Evolutionary conservation across 35 echinoderm and acorn worm genomes (phyloP).

Genomic region (Anneissia japonica): DNA sequence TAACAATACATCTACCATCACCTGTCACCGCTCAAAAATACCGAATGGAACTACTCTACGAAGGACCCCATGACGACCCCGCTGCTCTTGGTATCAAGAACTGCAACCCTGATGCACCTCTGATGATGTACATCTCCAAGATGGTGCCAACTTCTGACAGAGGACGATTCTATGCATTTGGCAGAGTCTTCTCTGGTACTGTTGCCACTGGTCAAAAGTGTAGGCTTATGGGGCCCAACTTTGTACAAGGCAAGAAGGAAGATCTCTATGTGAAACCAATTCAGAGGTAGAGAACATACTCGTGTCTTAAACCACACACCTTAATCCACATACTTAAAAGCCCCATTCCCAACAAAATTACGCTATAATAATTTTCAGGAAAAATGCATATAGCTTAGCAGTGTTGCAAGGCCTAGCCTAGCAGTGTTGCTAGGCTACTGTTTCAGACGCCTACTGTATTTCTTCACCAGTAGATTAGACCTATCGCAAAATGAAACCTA

Average conservation of each 20-base stretch:
- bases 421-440: too few species aligned
- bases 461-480: too few species aligned
- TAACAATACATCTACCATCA: slow-evolving; percentile 96
- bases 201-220: slow-evolving; percentile 68
- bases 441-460: too few species aligned
- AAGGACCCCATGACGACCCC: slow-evolving; percentile 87
- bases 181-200: slow-evolving; percentile 86
- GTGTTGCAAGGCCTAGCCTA: too few species aligned
- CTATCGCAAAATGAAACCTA: too few species aligned
- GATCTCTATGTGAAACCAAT: slow-evolving; percentile 81
- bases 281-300: slow-evolving; percentile 55
- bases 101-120: slow-evolving; percentile 72
- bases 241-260: slow-evolving; percentile 83
- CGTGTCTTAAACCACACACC: too few species aligned
- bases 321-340: too few species aligned
- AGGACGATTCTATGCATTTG: slow-evolving; percentile 95
- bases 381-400: too few species aligned
- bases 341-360: too few species aligned
- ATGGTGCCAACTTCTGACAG: slow-evolving; percentile 99
- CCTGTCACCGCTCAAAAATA: slow-evolving; percentile 91
- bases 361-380: too few species aligned
- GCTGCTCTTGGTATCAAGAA: slow-evolving; percentile 88
- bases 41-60: slow-evolving; percentile 90
- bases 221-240: slow-evolving; percentile 97
- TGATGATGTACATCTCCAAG: slow-evolving; percentile 94